Conservation (phyloP, 2,797 vertebrate genomes). For the Lagodon rhomboides region DNA sequence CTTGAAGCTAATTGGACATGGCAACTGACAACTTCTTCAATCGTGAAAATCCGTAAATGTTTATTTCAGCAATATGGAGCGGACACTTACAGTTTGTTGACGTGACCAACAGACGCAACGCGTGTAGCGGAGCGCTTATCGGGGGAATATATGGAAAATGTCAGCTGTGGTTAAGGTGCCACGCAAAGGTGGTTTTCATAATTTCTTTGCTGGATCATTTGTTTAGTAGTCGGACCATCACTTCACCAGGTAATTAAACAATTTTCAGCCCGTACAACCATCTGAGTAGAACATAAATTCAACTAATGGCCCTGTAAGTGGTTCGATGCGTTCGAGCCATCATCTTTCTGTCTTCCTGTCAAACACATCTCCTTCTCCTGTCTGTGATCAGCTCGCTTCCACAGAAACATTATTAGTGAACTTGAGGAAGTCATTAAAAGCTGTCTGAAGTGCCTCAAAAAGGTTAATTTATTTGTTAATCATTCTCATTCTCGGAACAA, state of each 20-base stretch:
- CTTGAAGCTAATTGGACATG: slow-evolving; percentile 7
- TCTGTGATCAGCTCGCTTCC: slow-evolving; percentile 46
- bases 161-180: slow-evolving; percentile 6
- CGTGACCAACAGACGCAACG: slow-evolving; percentile 1
- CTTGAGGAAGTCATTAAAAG: slow-evolving; percentile 61
- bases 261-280: slow-evolving; percentile 43
- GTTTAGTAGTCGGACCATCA: slow-evolving; percentile 41
- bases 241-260: slow-evolving; percentile 53
- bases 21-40: not conserved
- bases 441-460: slow-evolving; percentile 64
- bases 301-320: slow-evolving; percentile 48
- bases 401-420: slow-evolving; percentile 52
- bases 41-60: slow-evolving; percentile 19
- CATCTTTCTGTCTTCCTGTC: slow-evolving; percentile 54
- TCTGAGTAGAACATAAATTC: slow-evolving; percentile 39
- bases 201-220: slow-evolving; percentile 23
- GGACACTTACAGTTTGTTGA: slow-evolving; percentile 9
- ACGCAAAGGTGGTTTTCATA: slow-evolving; percentile 8
- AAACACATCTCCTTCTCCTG: slow-evolving; percentile 40
- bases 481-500: slow-evolving; percentile 50
- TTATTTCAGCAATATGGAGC: slow-evolving; percentile 17
- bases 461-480: slow-evolving; percentile 73
- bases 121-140: not conserved
- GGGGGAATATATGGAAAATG: not conserved
- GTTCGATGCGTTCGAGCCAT: slow-evolving; percentile 28